Evolutionary conservation across 2,113 vertebrate genomes (phyloP), one percentile per base, ranked within the genome.

Genomic region (Aphyosemion australe): DNA sequence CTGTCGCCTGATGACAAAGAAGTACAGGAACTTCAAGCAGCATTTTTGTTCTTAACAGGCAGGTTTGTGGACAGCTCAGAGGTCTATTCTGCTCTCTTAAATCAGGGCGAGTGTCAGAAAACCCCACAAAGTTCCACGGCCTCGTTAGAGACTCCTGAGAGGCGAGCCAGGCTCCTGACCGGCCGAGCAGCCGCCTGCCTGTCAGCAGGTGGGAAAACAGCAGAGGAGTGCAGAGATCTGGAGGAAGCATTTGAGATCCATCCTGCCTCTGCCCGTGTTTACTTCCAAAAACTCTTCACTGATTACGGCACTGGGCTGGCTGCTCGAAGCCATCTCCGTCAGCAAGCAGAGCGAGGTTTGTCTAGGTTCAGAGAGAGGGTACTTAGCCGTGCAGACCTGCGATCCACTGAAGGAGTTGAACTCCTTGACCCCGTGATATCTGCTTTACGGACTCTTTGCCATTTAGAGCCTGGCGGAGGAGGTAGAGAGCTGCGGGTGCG

Each of bases 371-470:
- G 82, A 78, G 95, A 97, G 69, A 87, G 87, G 0, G 93, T 96
- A 21, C 83, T 91, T 0, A 19, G 76, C 7, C 92, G 93, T 11
- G 6, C 76, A 0, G 95, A 98, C 51, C 89, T 98, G 37, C 91
- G 96, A 31, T 89, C 91, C 18, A 89, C 85, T 0, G 53, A 55
- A 0, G 95, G 94, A n/a, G 80, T 90, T 2, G 94, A 96, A 67
- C 87, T 95, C 54, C 90, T 99, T 48, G 90, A 92, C 49, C 91
- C 94, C 0, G 93, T 93, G 16, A 82, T 93, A 61, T 77, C 83
- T 32, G 88, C 91, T 2, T 88, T 98, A 61, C 89, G 90, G 37
- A 87, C 97, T 19, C 91, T 98, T 57, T 90, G 95, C n/a, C 93
- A 92, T 53, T 72, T 97, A 72, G 92, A 94, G 41, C 75, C 93